Conservation (phyloP, 2,888 invertebrate species). For the Troglohyphantes excavatus region DNA sequence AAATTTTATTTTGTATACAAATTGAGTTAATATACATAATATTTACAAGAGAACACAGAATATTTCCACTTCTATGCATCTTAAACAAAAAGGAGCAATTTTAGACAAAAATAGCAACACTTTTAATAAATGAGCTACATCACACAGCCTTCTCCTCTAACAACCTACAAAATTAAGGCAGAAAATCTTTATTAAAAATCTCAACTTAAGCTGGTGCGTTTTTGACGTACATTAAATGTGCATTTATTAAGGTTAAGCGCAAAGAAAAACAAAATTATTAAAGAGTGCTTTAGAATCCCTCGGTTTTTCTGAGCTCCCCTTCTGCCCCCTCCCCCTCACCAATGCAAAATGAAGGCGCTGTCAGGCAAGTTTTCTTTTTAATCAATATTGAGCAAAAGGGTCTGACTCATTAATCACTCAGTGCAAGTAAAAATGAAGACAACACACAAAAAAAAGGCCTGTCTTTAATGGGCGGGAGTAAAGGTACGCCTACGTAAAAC, state of each 20-base stretch:
- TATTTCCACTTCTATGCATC: no score
- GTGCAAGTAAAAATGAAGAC: constrained; percentile 59
- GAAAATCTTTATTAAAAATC: constrained; percentile 67
- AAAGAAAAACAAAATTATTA: constrained; percentile 72
- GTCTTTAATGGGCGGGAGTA: neutral
- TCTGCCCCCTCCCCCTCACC: constrained; percentile 10
- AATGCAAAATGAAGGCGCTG: constrained; percentile 75
- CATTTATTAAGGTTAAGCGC: constrained; percentile 75
- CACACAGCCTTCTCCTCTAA: constrained; percentile 25
- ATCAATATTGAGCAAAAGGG: constrained; percentile 65
- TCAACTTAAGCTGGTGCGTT: constrained; percentile 65
- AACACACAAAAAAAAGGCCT: constrained; percentile 25
- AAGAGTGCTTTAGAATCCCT: constrained; percentile 51
- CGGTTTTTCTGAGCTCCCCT: constrained; percentile 40
- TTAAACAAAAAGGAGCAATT: neutral
- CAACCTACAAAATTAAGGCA: neutral
- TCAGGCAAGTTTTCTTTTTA: constrained; percentile 76
- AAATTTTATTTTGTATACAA: no score
- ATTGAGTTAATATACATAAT: no score
- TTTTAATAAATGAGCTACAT: constrained; percentile 32
- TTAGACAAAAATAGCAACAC: constrained; percentile 12
- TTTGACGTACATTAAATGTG: constrained; percentile 74
- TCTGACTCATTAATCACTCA: constrained; percentile 71
- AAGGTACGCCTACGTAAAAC: neutral
- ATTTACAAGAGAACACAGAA: no score